Conservation (phyloP, 1,140 invertebrate species). For the Pogonus chalceus region DNA sequence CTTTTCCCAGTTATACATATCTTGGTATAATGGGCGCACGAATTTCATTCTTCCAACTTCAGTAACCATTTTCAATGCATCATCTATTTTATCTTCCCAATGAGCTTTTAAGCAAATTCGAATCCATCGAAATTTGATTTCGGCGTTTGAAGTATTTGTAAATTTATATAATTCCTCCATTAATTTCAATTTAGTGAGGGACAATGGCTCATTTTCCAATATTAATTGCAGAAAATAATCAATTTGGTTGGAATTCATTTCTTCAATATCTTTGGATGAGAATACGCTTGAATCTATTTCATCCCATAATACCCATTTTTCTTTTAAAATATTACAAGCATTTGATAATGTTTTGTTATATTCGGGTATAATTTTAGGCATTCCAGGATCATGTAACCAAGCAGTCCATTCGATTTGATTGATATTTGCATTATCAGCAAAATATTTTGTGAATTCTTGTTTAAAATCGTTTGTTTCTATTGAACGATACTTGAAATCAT, state of each 20-base stretch:
- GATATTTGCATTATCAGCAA: constrained; percentile 46
- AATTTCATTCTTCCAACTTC: constrained; percentile 85
- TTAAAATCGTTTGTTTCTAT: constrained; percentile 77
- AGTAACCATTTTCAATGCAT: constrained; percentile 66
- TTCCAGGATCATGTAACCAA: constrained; percentile 75
- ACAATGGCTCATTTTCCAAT: constrained; percentile 43
- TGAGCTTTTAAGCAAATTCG: constrained; percentile 62
- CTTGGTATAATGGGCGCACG: constrained; percentile 76
- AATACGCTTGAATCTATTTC: constrained; percentile 36
- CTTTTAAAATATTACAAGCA: constrained; percentile 42
- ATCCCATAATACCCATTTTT: constrained; percentile 46
- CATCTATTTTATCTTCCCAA: constrained; percentile 53
- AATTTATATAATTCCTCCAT: constrained; percentile 63
- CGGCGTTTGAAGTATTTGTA: constrained; percentile 56
- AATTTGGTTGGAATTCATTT: constrained; percentile 56
- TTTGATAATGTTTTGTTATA: constrained; percentile 63
- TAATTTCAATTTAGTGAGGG: constrained; percentile 47
- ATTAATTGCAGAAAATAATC: constrained; percentile 64
- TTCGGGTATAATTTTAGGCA: constrained; percentile 76
- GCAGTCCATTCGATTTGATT: constrained; percentile 69
- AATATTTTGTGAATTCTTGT: constrained; percentile 66
- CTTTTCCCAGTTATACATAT: constrained; percentile 71
- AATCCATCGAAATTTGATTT: constrained; percentile 76
- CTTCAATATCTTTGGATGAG: constrained; percentile 38
- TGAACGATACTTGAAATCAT: constrained; percentile 73